Percentiles rank a stretch among this genome's conserved stretches.
These are phyloP conservation scores for Campoletis sonorensis DNA, from an alignment of 1,140 invertebrate species.

Conservation along the genomic window DNA sequence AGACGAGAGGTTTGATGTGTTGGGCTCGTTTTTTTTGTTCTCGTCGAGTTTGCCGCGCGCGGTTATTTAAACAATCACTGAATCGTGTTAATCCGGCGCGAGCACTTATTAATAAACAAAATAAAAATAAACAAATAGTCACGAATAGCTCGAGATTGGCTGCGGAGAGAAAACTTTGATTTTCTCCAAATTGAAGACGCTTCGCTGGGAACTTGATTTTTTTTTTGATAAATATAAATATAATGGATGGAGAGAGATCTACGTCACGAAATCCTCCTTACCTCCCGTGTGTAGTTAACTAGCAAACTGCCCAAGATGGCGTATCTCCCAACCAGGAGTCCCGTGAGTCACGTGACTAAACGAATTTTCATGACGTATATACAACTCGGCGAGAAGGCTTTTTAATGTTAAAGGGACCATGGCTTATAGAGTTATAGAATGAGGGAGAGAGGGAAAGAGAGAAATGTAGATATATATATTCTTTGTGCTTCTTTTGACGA, in stretches of 20 bases:
- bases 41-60: slow-evolving; percentile 55
- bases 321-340: not conserved
- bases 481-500: not conserved
- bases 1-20: not conserved
- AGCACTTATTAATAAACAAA: too few relatives aligned
- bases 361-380: slow-evolving; percentile 45
- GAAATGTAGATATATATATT: not conserved
- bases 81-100: not conserved
- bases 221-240: too few relatives aligned
- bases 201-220: too few relatives aligned
- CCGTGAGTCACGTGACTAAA: slow-evolving; percentile 10
- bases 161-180: too few relatives aligned
- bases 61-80: slow-evolving; percentile 66
- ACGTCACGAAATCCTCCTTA: slow-evolving; percentile 8
- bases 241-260: not conserved
- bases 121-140: too few relatives aligned
- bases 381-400: not conserved
- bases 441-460: not conserved
- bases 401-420: slow-evolving; percentile 36
- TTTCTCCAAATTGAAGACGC: too few relatives aligned
- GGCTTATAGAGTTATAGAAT: slow-evolving; percentile 11
- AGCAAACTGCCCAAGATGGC: slow-evolving; percentile 23
- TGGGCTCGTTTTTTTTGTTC: slow-evolving; percentile 37
- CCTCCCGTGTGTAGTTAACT: slow-evolving; percentile 7
- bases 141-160: too few relatives aligned